Evolutionary conservation across 2,797 vertebrate genomes (phyloP).

Genomic region (Melanogrammus aeglefinus): DNA sequence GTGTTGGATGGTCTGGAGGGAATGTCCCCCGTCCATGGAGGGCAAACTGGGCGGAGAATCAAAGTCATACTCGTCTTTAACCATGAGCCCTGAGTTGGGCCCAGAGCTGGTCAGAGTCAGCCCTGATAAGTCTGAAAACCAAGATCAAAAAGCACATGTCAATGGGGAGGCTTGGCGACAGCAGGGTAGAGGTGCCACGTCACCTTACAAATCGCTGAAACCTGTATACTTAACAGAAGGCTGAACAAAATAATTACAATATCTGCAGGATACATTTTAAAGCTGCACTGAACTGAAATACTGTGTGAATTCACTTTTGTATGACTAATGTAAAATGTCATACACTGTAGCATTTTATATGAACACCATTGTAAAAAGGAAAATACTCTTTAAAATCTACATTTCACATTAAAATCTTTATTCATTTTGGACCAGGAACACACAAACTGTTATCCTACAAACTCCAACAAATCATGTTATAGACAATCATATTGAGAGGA

Average conservation of each 20-base stretch:
- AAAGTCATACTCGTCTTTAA: constrained; percentile 94
- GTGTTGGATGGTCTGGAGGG: constrained; percentile 93
- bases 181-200: too few relatives aligned
- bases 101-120: constrained; percentile 85
- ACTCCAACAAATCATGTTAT: not conserved
- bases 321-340: not conserved
- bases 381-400: not conserved
- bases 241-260: not conserved
- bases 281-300: not conserved
- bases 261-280: not conserved
- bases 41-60: constrained; percentile 84
- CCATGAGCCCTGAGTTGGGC: constrained; percentile 80
- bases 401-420: not conserved
- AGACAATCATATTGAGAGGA: not conserved
- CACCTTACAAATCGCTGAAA: not conserved
- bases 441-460: not conserved
- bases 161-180: too few relatives aligned
- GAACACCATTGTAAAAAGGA: not conserved
- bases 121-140: constrained; percentile 84
- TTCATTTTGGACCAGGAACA: not conserved
- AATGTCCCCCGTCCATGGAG: constrained; percentile 82
- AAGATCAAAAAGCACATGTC: not conserved
- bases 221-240: not conserved
- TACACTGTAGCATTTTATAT: not conserved
- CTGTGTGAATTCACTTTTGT: not conserved